Evolutionary conservation across 2,113 vertebrate species (phyloP), one percentile per base, ranked within the genome.

Genomic region (Tenrec ecaudatus): DNA sequence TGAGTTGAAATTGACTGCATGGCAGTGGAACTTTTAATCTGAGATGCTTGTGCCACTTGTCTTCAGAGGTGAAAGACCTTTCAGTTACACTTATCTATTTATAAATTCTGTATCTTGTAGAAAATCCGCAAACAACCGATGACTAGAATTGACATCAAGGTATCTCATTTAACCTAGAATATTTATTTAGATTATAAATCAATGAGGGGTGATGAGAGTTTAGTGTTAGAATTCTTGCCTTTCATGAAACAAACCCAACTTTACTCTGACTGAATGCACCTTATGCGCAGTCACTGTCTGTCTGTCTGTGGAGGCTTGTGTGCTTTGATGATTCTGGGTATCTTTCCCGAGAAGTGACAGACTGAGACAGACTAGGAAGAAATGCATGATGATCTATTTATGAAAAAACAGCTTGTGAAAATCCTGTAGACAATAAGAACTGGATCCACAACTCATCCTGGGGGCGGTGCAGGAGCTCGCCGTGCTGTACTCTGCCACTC

Each of bases 1-100:
- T 53, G 47, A 53, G 47, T 10, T 53, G 9, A 53, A 53, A 53
- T 53, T 53, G 47, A 53, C 47, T 53, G 47, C 47, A 5, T 53
- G 47, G 47, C 47, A 53, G 47, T 53, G 47, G 47, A 53, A 53
- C 11, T 53, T 93, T 92, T 38, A 76, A 77, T 80, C 0, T 22
- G 16, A 93, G 43, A 94, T 43, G 1, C 43, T 91, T 27, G 57
- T 20, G 10, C n/a, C 92, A 43, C 89, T 93, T 95, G 29, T 92
- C 20, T 89, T 88, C 25, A 82, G 57, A 80, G 53, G 3, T 90
- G 14, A 36, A 93, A 88, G 75, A 85, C 33, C 8, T 0, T 82
- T 17, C 33, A 86, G 60, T 88, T 93, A 84, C 68, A 22, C 85
- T 29, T 78, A 82, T 4, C 82, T 76, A 68, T 33, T n/a, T 84